Base-by-base conservation (phyloP, 2,888 invertebrate genomes). In the Heteromyza rotundicornis region DNA sequence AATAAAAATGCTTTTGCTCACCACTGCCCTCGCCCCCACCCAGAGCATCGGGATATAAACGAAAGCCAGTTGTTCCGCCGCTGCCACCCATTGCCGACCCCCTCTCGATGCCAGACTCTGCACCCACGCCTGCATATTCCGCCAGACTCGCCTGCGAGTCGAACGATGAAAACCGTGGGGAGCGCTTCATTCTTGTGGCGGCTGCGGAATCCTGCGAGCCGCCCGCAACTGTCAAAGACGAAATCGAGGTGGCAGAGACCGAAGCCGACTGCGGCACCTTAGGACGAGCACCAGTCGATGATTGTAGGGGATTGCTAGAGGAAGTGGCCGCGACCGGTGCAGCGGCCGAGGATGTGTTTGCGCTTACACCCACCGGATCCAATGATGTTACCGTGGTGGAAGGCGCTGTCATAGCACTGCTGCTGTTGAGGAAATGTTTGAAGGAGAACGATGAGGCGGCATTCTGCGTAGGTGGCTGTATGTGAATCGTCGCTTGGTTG, bases 391-490 rank as follows among this genome's bases (percentile, higher is more conserved):
- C 64, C 27, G 64, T 72, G 20, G 68, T 69, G 1, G 72, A 70
- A 5, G 79, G 79, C 24, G 79, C 79, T 1, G 75, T 79, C 5
- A 79, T 70, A 7, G 76, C 73, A 52, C 74, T 75, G 72, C 90
- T 89, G 71, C 89, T 87, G 77, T 89, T 90, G 70, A 94, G 82
- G 80, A 94, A 94, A 80, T 93, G 93, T 79, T 93, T 91, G 74
- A 94, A 92, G 59, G 94, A 94, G 82, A 94, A 92, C 2, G 77
- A 73, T 8, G 71, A 73, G 20, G 54, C 19, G 50, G 92, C 89
- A 82, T 91, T 91, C 70, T 91, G 70, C 32, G 68, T 70, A n/a
- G 67, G 69, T 24, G 66, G 61, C 24, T 59, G 47, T 3, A 57
- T 40, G 17, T 60, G 63, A 24, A 32, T 63, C 57, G 59, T 62